phyloP scores from a whole-genome alignment of 2,888 invertebrate genomes.

The Tachystola acroxantha region DNA sequence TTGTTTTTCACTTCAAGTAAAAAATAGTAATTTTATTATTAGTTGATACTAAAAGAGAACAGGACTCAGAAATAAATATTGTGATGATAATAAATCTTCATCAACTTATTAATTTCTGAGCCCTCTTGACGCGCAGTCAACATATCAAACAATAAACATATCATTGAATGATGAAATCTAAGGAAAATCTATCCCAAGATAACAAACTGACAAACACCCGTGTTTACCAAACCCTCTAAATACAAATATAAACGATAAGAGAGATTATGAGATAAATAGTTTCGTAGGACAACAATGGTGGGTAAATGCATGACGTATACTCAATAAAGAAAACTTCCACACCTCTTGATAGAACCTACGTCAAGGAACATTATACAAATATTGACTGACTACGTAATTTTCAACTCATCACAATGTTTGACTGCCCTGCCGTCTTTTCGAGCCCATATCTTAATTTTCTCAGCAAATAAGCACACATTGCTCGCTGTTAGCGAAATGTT shows the following conservation, averaged over 20 bases:
- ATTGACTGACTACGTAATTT: constrained; percentile 43
- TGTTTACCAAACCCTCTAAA: constrained; percentile 7
- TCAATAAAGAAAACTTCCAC: constrained; percentile 59
- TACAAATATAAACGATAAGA: constrained; percentile 21
- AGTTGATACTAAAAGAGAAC: too few relatives aligned
- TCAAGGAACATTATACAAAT: constrained; percentile 49
- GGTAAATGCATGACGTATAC: constrained; percentile 44
- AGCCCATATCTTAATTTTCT: constrained; percentile 28
- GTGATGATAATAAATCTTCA: too few relatives aligned
- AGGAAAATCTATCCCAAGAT: constrained; percentile 3
- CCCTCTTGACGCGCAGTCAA: too few relatives aligned
- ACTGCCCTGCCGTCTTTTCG: constrained; percentile 27
- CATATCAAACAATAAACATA: not conserved
- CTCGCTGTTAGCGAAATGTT: constrained; percentile 19
- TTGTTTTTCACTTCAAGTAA: too few relatives aligned
- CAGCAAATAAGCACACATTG: constrained; percentile 19
- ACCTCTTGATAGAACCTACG: constrained; percentile 47
- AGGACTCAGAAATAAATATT: too few relatives aligned
- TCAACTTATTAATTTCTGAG: not conserved
- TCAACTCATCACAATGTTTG: constrained; percentile 18
- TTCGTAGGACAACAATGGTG: constrained; percentile 18
- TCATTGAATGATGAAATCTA: not conserved
- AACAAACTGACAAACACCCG: constrained; percentile 4
- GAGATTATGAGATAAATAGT: constrained; percentile 27
- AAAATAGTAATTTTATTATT: too few relatives aligned